Evolutionary conservation across 1,140 invertebrate species (phyloP), one percentile per base, ranked within the genome.

Genomic region (Colletes latitarsis): DNA sequence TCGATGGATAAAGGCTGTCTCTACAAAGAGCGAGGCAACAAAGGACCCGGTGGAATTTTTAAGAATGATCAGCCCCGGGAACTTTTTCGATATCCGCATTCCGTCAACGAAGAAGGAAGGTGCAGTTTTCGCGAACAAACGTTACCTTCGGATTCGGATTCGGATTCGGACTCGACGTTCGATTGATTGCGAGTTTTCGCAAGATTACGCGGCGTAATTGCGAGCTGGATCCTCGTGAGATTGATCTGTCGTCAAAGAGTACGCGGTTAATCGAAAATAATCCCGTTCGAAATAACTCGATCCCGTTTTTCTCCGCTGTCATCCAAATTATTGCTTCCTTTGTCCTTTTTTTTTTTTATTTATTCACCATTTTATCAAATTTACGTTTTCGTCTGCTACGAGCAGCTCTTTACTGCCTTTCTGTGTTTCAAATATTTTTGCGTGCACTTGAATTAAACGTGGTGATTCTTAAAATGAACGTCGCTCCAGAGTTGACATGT

Each of bases 11-110:
- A 43, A 57, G 21, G 15, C 21, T 19, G 21, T 5, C n/a, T 19
- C 4, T 17, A n/a, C 68, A 17, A 57, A 57, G 62, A 64, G 8
- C 15, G 3, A 43, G 30, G 39, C 62, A 43, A 64, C 39, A 43
- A 64, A 64, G 39, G 62, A 64, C 62, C 41, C 6, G 39, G 15
- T 10, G 30, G 53, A 41, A 41, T 19, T 41, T 52, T 55, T n/a
- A 21, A 55, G 41, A 30, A 70, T 30, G 43, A 55, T 70, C 68
- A 15, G 21, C 10, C 21, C 52, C 9, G 41, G 8, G 58, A 71
- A 76, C 67, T 77, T 77, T 82, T 77, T 78, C 74, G 75, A 64
- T 71, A 82, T 82, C 19, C 41, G 15, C 41, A 77, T 62, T 15
- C 21, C 19, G 21, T 30, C 10, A 62, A 49, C 49, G 70, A 69